phyloP scores from a whole-genome alignment of 2,888 invertebrate genomes.

The Lysandra bellargus region DNA sequence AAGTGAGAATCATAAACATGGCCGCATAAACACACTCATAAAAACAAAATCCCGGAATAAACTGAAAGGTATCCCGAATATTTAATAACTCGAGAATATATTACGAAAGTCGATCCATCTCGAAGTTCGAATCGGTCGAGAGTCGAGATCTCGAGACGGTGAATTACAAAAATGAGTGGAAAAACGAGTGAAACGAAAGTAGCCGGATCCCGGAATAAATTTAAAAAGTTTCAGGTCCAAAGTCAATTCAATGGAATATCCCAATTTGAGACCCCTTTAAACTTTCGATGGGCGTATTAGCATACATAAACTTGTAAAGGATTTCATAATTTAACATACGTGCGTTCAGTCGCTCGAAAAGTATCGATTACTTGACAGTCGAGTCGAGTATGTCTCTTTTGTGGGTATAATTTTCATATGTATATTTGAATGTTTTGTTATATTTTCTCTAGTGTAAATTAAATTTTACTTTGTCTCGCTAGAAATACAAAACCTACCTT shows the following conservation, averaged over 20 bases:
- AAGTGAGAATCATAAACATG: constrained; percentile 15
- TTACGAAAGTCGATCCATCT: constrained; percentile 6
- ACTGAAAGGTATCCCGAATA: constrained; percentile 7
- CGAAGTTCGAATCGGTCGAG: constrained; percentile 30
- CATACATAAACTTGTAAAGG: constrained; percentile 24
- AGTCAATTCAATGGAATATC: constrained; percentile 46
- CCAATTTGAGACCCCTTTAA: constrained; percentile 39
- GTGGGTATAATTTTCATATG: neutral
- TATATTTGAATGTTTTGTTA: too few relatives aligned
- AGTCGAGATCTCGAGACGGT: constrained; percentile 34
- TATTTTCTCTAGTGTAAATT: neutral
- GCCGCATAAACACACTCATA: constrained; percentile 6
- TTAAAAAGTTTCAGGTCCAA: constrained; percentile 44
- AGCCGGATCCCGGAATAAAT: constrained; percentile 43
- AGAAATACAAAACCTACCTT: neutral
- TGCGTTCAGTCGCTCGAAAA: neutral
- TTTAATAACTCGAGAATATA: constrained; percentile 13
- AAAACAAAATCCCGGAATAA: constrained; percentile 5
- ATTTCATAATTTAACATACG: constrained; percentile 19
- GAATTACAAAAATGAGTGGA: constrained; percentile 44
- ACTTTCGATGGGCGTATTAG: constrained; percentile 27
- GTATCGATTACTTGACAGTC: neutral
- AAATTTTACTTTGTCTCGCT: neutral
- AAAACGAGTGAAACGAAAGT: constrained; percentile 40
- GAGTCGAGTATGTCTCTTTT: neutral